Percentiles rank a stretch among this genome's conserved stretches.
Conservation (phyloP, 2,888 invertebrate genomes). For the Drosophila kanekoi region DNA sequence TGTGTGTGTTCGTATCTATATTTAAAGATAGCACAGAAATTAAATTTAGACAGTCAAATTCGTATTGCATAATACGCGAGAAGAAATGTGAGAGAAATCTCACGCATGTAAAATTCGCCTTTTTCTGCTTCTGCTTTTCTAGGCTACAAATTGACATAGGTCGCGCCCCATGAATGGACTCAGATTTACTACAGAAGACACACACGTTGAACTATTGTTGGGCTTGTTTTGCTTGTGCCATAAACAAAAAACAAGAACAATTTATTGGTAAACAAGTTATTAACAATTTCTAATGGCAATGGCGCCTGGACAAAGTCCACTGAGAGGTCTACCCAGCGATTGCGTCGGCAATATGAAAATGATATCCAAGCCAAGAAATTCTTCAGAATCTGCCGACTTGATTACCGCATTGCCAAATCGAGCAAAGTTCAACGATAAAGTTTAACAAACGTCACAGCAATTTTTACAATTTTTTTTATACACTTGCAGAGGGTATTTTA, state of each 20-base stretch:
- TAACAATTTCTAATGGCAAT: background rate
- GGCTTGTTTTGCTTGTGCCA: conserved; percentile 10
- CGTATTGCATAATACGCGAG: conserved; percentile 43
- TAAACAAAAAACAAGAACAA: background rate
- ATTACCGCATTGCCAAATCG: conserved; percentile 17
- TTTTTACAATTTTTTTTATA: too few species aligned
- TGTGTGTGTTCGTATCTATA: conserved; percentile 6
- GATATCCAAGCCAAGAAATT: conserved; percentile 24
- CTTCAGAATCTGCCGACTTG: conserved; percentile 39
- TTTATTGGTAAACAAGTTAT: background rate
- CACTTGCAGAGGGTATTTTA: too few species aligned
- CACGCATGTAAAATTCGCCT: conserved; percentile 2
- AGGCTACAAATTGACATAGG: conserved; percentile 53
- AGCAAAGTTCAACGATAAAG: background rate
- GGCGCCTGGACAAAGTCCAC: conserved; percentile 37
- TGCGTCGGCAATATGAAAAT: conserved; percentile 1
- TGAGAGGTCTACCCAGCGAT: background rate
- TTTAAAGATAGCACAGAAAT: conserved; percentile 38
- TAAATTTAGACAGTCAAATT: conserved; percentile 58
- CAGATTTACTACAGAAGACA: conserved; percentile 11
- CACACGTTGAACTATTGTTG: background rate
- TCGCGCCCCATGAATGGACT: conserved; percentile 40
- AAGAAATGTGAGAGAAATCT: conserved; percentile 32
- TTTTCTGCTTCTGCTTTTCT: conserved; percentile 7
- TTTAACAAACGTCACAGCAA: background rate